phyloP scores from a whole-genome alignment of 2,797 vertebrate genomes.

The Pangasius mekongensis region DNA sequence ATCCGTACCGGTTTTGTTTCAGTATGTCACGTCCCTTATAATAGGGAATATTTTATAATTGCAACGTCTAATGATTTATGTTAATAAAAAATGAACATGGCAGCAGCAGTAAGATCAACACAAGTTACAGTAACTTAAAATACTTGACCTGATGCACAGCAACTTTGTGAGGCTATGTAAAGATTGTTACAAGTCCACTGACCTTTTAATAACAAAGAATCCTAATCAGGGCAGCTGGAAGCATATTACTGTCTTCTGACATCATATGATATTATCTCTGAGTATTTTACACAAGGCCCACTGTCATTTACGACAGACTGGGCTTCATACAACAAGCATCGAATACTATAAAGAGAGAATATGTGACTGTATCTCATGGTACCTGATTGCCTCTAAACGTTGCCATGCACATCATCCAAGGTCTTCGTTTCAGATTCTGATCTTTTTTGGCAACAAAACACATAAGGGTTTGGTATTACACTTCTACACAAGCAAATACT shows the following conservation, averaged over 20 bases:
- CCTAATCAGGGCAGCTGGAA: not conserved
- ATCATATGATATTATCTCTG: not conserved
- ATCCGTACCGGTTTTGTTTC: not conserved
- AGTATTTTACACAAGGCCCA: not conserved
- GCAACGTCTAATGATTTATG: slow-evolving; percentile 22
- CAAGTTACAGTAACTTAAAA: slow-evolving; percentile 17
- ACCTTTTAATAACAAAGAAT: not conserved
- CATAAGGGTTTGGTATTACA: slow-evolving; percentile 16
- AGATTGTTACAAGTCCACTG: not conserved
- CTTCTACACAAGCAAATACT: slow-evolving; percentile 40
- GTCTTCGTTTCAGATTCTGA: slow-evolving; percentile 2
- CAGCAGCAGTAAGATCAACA: slow-evolving; percentile 55
- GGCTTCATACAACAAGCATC: not conserved
- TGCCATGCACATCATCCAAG: slow-evolving; percentile 11
- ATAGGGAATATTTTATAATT: slow-evolving; percentile 24
- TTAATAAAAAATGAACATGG: slow-evolving; percentile 59
- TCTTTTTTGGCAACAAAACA: slow-evolving; percentile 25
- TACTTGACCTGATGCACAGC: slow-evolving; percentile 15
- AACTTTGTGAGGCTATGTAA: not conserved
- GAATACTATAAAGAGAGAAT: not conserved
- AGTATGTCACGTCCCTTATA: not conserved
- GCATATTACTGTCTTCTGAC: not conserved
- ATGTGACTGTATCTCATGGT: not conserved
- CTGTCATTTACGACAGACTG: not conserved
- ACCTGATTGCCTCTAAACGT: slow-evolving; percentile 33